Conservation (phyloP, 2,797 vertebrate genomes). For the Sebastes trivittatus region DNA sequence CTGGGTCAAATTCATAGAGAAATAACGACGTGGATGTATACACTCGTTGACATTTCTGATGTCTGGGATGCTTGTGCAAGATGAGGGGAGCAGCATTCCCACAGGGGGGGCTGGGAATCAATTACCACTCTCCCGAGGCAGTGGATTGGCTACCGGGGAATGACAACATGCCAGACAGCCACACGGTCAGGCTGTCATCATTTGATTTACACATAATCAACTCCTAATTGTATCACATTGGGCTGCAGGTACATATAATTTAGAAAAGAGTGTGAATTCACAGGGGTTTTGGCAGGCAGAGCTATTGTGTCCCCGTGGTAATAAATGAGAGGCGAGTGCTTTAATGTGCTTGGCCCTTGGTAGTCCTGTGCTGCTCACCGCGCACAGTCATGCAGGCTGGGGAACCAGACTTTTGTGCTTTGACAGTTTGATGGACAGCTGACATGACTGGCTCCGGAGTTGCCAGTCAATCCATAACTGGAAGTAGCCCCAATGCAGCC, state of each 20-base stretch:
- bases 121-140: conserved; percentile 94
- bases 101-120: conserved; percentile 91
- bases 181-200: conserved; percentile 65
- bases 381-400: conserved; percentile 41
- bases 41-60: conserved; percentile 83
- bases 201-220: conserved; percentile 87
- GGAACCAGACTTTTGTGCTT: conserved; percentile 52
- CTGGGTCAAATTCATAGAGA: conserved; percentile 88
- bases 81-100: conserved; percentile 87
- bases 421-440: conserved; percentile 79
- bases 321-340: conserved; percentile 60
- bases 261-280: conserved; percentile 62
- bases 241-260: conserved; percentile 70
- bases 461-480: conserved; percentile 68
- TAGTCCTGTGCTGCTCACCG: conserved; percentile 37
- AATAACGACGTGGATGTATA: conserved; percentile 88
- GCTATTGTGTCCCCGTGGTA: conserved; percentile 59
- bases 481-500: conserved; percentile 60
- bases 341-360: conserved; percentile 66
- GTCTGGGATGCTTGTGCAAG: conserved; percentile 85
- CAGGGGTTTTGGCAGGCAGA: conserved; percentile 61
- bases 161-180: conserved; percentile 92
- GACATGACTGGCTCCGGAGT: conserved; percentile 75
- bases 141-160: conserved; percentile 89
- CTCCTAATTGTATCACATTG: conserved; percentile 85